Base-by-base conservation (phyloP, 2,888 invertebrate species). In the Caenorhabditis auriculariae region DNA sequence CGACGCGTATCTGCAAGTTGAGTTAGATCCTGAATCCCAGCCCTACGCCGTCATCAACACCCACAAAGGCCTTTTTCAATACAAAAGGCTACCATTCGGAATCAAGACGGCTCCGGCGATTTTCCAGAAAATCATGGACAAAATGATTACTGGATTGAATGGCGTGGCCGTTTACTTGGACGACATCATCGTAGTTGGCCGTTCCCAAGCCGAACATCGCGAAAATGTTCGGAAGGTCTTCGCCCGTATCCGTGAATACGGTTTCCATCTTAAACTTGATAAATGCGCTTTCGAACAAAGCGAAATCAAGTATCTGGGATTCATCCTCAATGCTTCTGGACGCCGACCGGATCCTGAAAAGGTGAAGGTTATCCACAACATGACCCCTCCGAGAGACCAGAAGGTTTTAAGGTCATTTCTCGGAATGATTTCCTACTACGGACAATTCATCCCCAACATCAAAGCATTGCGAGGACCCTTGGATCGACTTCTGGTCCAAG, bases 81-180 rank as follows among this genome's bases (percentile, higher is more conserved):
- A 63, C 42, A 50, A 69, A 27, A 24, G 72, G 12, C 32, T 75
- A 9, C 63, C 69, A 1, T 76, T 76, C 35, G 76, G 75, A 26
- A 46, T 73, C 0, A 63, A 60, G 21, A 54, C 65, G 4, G 75
- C 68, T 1, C 75, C 76, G 7, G 46, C 45, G 0, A 69, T 74
- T 9, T 74, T 75, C 38, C 75, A 75, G 41, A 35, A 44, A 19
- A 27, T 60, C 4, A 67, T 74, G 60, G 71, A 74, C 35, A 44
- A 46, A 12, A 57, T 71, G 61, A 21, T 66, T 0, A 19, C 49
- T 2, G 70, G 63, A 17, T 24, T 74, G 6, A 15, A 24, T 2
- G 63, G 63, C 3, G 55, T 58, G 0, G 24, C 44, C 1, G 44
- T 45, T 5, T 64, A 57, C 39, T 46, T 70, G 21, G 69, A 70